These are phyloP conservation scores for Synergus umbraculus DNA, from an alignment of 2,888 invertebrate species.

Conservation along the genomic window DNA sequence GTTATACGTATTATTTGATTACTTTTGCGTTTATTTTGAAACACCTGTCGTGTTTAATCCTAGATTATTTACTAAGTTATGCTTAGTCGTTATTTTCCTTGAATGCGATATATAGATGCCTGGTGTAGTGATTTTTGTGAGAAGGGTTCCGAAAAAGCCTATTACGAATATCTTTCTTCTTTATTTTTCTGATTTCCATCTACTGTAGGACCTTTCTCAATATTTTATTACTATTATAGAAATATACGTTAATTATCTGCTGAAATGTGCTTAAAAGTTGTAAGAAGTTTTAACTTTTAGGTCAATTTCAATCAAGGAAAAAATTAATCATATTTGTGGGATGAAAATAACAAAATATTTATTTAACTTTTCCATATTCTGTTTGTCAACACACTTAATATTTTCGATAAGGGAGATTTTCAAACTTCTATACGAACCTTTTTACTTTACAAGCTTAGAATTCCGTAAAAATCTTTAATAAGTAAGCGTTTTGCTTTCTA, in stretches of 20 bases:
- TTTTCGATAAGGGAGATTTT: background rate
- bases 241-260: background rate
- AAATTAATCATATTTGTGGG: background rate
- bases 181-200: conserved; percentile 27
- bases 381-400: background rate
- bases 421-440: background rate
- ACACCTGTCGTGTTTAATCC: conserved; percentile 53
- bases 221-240: background rate
- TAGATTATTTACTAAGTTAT: conserved; percentile 49
- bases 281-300: background rate
- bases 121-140: conserved; percentile 13
- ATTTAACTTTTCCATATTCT: background rate
- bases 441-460: conserved; percentile 10
- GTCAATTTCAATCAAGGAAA: background rate
- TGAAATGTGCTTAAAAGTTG: background rate
- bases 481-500: background rate
- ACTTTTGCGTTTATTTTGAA: conserved; percentile 57
- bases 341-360: background rate
- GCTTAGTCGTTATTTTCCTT: conserved; percentile 6
- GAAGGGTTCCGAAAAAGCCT: conserved; percentile 34
- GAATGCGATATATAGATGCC: conserved; percentile 3
- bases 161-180: conserved; percentile 41
- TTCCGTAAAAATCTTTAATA: background rate
- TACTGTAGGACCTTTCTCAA: background rate
- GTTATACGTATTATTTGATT: conserved; percentile 62